Evolutionary conservation across 2,113 vertebrate species (phyloP), one percentile per base, ranked within the genome.

Genomic region (Chlorocebus sabaeus): DNA sequence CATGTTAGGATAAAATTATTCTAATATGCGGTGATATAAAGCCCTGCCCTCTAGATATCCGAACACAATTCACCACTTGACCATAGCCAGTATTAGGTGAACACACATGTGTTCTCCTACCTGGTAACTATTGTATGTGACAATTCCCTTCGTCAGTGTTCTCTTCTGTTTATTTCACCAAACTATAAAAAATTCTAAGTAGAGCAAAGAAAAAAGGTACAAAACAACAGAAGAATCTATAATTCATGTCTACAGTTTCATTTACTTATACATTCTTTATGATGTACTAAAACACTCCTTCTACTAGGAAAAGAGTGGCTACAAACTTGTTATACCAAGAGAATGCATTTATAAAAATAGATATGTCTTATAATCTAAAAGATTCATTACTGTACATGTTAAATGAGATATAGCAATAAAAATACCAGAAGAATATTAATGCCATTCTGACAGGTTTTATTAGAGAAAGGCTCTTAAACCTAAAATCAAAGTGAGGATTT

Each of bases 381-480:
- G 40, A 9, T 70, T 89, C 35, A 78, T 92, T 79, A 93, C 38
- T 82, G 75, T 7, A 96, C 89, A 50, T 89, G 82, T 23, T 95
- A 73, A 35, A 81, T 40, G 84, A 38, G 18, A 92, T 81, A 32
- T 45, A 75, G 22, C 45, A 90, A 57, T 95, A 82, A 82, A 94
- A 57, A 5, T 45, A 73, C 23, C 38, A 59, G 14, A 59, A 59
- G 32, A 38, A 32, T 82, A 32, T 89, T 89, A 82, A 73, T 89
- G 72, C 32, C 22, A 72, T 67, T 59, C 32, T 78, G 68, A 83
- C 22, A 82, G n/a, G 43, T 86, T 96, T 96, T 93, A 92, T 93
- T 81, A 67, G 57, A 72, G 40, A 85, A 70, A 57, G 16, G 43
- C 27, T 85, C 35, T 80, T 78, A 61, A 76, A 72, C 82, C 68